Evolutionary conservation across 2,113 vertebrate genomes (phyloP).

Genomic region (Perca fluviatilis): DNA sequence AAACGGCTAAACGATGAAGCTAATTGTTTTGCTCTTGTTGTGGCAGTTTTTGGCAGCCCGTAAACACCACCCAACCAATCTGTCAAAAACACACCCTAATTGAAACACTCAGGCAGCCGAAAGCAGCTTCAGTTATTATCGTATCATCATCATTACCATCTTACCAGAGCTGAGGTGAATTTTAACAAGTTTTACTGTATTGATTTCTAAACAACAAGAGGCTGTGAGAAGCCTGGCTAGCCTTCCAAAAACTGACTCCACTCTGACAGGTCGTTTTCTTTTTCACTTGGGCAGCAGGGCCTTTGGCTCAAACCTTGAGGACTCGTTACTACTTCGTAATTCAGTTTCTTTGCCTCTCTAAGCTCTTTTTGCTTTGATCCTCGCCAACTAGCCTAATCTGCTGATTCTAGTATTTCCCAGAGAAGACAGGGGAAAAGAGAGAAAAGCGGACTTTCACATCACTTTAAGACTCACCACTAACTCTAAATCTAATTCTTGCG

Average conservation of each 20-base stretch:
- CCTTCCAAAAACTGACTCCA: conserved; percentile 11
- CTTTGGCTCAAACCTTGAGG: conserved; percentile 43
- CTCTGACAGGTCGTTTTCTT: conserved; percentile 49
- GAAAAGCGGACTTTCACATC: conserved; percentile 72
- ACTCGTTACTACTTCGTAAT: conserved; percentile 47
- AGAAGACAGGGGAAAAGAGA: conserved; percentile 37
- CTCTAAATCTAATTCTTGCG: conserved; percentile 29
- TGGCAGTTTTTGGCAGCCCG: conserved; percentile 10
- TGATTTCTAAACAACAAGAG: neutral
- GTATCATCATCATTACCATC: neutral
- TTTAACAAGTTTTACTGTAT: neutral
- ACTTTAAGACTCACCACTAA: conserved; percentile 41
- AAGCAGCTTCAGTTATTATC: neutral
- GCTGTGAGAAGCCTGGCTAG: neutral
- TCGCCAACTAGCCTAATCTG: conserved; percentile 52
- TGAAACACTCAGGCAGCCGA: neutral
- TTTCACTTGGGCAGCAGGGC: conserved; percentile 23
- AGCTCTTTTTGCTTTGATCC: conserved; percentile 60
- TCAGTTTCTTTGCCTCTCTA: conserved; percentile 57
- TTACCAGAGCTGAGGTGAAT: neutral
- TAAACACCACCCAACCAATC: conserved; percentile 8
- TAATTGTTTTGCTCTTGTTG: conserved; percentile 19
- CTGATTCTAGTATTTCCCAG: conserved; percentile 65
- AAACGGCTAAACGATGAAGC: conserved; percentile 21
- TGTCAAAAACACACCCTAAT: conserved; percentile 32